Conservation (phyloP, 2,888 invertebrate species). For the Agrotis puta region DNA sequence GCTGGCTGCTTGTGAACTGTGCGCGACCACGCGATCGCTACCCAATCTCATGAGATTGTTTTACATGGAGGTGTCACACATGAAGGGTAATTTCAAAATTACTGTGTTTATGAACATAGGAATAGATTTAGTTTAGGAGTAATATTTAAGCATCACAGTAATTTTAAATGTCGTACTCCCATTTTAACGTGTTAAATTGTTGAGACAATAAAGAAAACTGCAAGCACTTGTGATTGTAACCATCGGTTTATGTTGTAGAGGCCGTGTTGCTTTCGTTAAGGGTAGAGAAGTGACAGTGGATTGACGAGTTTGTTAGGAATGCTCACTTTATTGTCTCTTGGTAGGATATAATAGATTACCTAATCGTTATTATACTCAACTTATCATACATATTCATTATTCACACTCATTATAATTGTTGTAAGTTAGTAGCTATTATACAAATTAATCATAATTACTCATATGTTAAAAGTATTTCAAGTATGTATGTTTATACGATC, state of each 20-base stretch:
- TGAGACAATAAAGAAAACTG: slow-evolving; percentile 71
- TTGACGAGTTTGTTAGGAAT: slow-evolving; percentile 32
- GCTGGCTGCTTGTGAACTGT: slow-evolving; percentile 41
- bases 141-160: slow-evolving; percentile 58
- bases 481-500: slow-evolving; percentile 82
- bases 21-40: slow-evolving; percentile 20
- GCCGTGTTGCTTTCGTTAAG: slow-evolving; percentile 21
- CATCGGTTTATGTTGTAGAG: slow-evolving; percentile 10
- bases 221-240: slow-evolving; percentile 34
- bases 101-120: slow-evolving; percentile 38
- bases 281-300: slow-evolving; percentile 5
- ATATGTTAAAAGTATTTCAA: slow-evolving; percentile 77
- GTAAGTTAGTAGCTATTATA: slow-evolving; percentile 78
- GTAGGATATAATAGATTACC: slow-evolving; percentile 50
- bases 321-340: slow-evolving; percentile 74
- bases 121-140: slow-evolving; percentile 55
- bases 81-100: slow-evolving; percentile 44
- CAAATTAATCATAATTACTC: slow-evolving; percentile 80
- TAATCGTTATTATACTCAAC: slow-evolving; percentile 61
- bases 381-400: slow-evolving; percentile 53
- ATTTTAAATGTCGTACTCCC: slow-evolving; percentile 54
- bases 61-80: slow-evolving; percentile 35
- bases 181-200: slow-evolving; percentile 54
- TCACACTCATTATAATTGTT: slow-evolving; percentile 71
- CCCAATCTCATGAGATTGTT: slow-evolving; percentile 24